Percentiles rank a stretch among this genome's conserved stretches.
These are phyloP conservation scores for Callipepla californica DNA, from an alignment of 2,113 vertebrate genomes.

Conservation along the genomic window DNA sequence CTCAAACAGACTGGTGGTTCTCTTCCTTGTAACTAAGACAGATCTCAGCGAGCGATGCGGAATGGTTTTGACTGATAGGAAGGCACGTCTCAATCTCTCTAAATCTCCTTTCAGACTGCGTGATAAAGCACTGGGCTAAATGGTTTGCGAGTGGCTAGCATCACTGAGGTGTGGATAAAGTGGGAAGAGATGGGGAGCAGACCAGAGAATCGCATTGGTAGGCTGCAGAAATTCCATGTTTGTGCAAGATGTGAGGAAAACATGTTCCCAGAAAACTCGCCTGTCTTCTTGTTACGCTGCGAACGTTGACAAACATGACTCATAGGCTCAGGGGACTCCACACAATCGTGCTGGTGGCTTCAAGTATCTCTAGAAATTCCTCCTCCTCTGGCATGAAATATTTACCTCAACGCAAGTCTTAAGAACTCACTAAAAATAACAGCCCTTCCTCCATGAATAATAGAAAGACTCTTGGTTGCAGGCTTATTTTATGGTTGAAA, in stretches of 20 bases:
- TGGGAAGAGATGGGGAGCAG: background rate
- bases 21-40: background rate
- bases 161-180: background rate
- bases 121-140: background rate
- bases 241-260: background rate
- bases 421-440: conserved; percentile 18
- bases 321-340: background rate
- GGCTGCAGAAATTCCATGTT: background rate
- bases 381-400: background rate
- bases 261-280: background rate
- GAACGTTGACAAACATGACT: background rate
- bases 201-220: background rate
- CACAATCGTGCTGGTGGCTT: background rate
- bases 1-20: background rate
- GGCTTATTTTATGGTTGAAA: background rate
- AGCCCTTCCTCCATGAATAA: background rate
- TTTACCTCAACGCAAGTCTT: background rate
- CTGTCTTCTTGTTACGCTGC: background rate
- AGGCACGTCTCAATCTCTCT: background rate
- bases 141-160: background rate
- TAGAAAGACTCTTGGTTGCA: background rate
- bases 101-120: background rate
- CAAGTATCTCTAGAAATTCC: background rate
- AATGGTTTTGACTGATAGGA: background rate
- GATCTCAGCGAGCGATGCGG: background rate